phyloP scores from a whole-genome alignment of 2,113 vertebrate genomes.

The human region DNA sequence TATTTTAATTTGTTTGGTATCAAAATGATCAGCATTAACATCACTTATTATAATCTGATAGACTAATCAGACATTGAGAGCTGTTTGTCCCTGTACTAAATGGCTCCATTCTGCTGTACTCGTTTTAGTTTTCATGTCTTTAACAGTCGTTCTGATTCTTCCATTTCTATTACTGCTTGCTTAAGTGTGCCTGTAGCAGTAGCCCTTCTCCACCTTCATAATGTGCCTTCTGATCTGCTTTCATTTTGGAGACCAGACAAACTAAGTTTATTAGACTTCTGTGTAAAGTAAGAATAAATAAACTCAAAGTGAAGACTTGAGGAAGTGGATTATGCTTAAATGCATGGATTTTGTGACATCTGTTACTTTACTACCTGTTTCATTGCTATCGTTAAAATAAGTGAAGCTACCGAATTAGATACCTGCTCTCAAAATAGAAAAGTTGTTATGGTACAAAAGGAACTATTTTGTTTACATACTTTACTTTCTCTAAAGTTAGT shows the following conservation, averaged over 20 bases:
- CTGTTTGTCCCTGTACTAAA: neutral
- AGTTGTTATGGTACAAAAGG: neutral
- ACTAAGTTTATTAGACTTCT: neutral
- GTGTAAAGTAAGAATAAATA: neutral
- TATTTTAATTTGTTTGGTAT: constrained; percentile 8
- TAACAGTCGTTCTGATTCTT: neutral
- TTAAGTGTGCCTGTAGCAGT: neutral
- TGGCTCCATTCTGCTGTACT: neutral
- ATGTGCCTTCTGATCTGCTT: neutral
- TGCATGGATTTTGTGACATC: neutral
- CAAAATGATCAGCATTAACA: neutral
- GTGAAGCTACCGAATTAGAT: neutral
- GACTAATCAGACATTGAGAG: neutral
- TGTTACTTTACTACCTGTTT: neutral
- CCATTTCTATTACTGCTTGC: neutral
- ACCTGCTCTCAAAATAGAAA: constrained; percentile 13
- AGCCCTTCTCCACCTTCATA: neutral
- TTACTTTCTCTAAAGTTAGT: constrained; percentile 28
- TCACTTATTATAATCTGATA: neutral
- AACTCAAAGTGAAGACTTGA: neutral
- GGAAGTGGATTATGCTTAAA: neutral
- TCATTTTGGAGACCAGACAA: neutral
- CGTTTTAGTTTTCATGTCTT: neutral
- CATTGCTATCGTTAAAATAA: neutral
- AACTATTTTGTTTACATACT: neutral